A percentile compares a stretch with the other conserved stretches of the same genome.
Conservation (phyloP, 2,113 vertebrate genomes). For the Athene noctua region DNA sequence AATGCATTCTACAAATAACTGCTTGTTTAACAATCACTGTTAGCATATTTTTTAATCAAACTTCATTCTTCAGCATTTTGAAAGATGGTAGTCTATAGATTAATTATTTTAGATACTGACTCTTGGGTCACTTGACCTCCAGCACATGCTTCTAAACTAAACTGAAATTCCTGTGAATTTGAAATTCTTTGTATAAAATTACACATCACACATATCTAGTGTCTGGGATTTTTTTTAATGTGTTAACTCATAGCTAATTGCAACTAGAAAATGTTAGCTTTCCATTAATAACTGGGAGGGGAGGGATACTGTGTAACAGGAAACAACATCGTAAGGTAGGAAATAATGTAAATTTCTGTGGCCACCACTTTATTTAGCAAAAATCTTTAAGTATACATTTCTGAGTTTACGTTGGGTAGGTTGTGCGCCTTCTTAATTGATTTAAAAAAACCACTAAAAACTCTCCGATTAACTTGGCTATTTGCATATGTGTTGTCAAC, state of each 20-base stretch:
- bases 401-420: neutral
- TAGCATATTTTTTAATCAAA: neutral
- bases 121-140: constrained; percentile 17
- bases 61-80: neutral
- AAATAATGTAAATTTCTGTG: neutral
- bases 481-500: neutral
- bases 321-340: neutral
- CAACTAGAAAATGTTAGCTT: neutral
- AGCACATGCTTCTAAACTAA: neutral
- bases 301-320: neutral
- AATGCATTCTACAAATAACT: neutral
- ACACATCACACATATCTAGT: neutral
- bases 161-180: neutral
- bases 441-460: neutral
- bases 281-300: neutral
- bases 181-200: neutral
- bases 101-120: neutral
- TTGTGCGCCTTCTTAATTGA: neutral
- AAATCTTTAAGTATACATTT: neutral
- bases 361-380: neutral
- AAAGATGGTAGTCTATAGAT: neutral
- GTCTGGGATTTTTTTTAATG: neutral
- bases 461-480: neutral
- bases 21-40: neutral
- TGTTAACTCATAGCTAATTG: neutral